phyloP scores from a whole-genome alignment of 2,113 vertebrate genomes.

The Trematomus loennbergii region DNA sequence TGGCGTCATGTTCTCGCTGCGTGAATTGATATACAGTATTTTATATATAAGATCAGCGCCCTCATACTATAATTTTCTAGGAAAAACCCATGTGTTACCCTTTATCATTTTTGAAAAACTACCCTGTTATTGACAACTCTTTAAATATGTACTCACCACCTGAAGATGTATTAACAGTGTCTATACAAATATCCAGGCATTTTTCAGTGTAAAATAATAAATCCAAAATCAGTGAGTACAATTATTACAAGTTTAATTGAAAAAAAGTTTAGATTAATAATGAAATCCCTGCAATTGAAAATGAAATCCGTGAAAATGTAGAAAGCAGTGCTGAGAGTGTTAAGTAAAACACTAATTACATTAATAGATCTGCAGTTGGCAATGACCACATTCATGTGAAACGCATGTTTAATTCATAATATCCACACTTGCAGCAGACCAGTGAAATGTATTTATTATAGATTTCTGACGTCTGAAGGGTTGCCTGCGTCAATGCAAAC shows the following conservation, averaged over 20 bases:
- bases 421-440: background rate
- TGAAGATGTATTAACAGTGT: background rate
- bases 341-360: constrained; percentile 5
- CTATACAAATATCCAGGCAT: background rate
- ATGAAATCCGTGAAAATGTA: background rate
- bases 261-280: background rate
- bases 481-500: background rate
- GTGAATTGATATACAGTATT: too few species aligned
- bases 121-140: background rate
- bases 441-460: constrained; percentile 14
- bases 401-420: constrained; percentile 25
- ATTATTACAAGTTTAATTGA: constrained; percentile 5
- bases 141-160: background rate
- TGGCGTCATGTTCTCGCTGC: too few species aligned
- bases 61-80: background rate
- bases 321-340: constrained; percentile 1
- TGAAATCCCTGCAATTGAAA: background rate
- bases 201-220: background rate
- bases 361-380: constrained; percentile 7
- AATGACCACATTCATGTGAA: background rate
- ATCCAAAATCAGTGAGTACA: background rate
- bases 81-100: background rate
- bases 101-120: background rate
- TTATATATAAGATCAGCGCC: too few species aligned
- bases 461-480: background rate